phyloP scores from a whole-genome alignment of 2,797 vertebrate species.

The Typhlichthys subterraneus region DNA sequence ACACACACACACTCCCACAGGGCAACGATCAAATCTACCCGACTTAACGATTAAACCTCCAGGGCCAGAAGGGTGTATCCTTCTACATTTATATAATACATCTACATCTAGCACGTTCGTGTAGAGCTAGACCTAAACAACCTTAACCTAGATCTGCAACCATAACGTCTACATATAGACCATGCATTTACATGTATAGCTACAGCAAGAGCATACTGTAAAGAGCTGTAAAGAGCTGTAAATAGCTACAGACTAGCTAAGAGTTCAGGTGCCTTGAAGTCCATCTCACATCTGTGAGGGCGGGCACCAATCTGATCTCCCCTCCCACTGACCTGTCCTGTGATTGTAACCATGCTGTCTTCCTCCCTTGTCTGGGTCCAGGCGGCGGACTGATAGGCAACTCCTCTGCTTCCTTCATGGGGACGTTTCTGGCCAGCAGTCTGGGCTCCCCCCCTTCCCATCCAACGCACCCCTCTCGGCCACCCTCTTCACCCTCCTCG shows the following conservation, averaged over 20 bases:
- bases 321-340: constrained; percentile 1
- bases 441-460: constrained; percentile 87
- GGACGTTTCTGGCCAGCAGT: constrained; percentile 93
- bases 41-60: constrained; percentile 48
- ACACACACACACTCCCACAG: constrained; percentile 29
- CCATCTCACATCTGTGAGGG: not conserved
- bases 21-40: constrained; percentile 44
- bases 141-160: too few relatives aligned
- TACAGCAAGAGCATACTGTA: too few relatives aligned
- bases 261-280: too few relatives aligned
- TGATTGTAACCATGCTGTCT: constrained; percentile 57
- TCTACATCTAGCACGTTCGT: constrained; percentile 5
- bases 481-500: constrained; percentile 88
- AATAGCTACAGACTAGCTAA: too few relatives aligned
- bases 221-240: too few relatives aligned
- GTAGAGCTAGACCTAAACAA: too few relatives aligned
- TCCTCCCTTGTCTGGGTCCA: constrained; percentile 62
- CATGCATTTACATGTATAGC: too few relatives aligned
- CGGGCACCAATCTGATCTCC: not conserved
- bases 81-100: constrained; percentile 17
- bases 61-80: constrained; percentile 21
- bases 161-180: too few relatives aligned
- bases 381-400: constrained; percentile 94
- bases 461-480: constrained; percentile 86
- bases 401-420: constrained; percentile 93